phyloP scores from a whole-genome alignment of 2,888 invertebrate species.

The Xestia ashworthii region DNA sequence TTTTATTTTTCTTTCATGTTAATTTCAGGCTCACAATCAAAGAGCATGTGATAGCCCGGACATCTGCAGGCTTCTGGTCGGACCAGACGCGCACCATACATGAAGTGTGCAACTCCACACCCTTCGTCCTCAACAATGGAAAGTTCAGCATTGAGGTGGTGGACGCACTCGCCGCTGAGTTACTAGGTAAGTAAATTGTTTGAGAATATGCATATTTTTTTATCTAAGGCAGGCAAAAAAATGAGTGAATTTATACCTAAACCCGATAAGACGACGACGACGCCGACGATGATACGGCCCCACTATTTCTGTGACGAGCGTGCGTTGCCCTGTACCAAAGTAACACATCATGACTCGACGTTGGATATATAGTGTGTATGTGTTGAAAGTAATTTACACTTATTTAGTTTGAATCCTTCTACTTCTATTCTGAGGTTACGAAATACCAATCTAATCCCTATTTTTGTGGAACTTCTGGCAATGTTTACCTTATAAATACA shows the following conservation, averaged over 20 bases:
- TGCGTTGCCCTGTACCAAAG: background rate
- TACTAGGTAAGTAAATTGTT: conserved; percentile 87
- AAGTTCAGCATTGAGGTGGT: conserved; percentile 93
- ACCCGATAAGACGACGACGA: background rate
- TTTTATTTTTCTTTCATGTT: background rate
- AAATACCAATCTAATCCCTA: background rate
- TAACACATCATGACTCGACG: background rate
- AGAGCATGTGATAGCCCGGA: conserved; percentile 95
- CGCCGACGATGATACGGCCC: background rate
- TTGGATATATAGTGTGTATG: background rate
- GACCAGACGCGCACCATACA: conserved; percentile 95
- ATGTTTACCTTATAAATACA: background rate
- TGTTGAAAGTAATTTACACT: background rate
- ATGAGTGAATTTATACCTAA: background rate
- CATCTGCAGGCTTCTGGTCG: conserved; percentile 96
- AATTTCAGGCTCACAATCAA: conserved; percentile 92
- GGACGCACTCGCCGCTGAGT: conserved; percentile 94
- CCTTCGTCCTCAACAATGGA: conserved; percentile 93
- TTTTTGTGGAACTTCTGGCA: background rate
- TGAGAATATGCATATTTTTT: background rate
- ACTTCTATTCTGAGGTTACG: background rate
- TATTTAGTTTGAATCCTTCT: background rate
- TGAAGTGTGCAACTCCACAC: conserved; percentile 94
- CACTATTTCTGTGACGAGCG: background rate
- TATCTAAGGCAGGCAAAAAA: background rate